A percentile compares a stretch with the other conserved stretches of the same genome.
Conservation (phyloP, 1,140 invertebrate species). For the Notospermus geniculatus region DNA sequence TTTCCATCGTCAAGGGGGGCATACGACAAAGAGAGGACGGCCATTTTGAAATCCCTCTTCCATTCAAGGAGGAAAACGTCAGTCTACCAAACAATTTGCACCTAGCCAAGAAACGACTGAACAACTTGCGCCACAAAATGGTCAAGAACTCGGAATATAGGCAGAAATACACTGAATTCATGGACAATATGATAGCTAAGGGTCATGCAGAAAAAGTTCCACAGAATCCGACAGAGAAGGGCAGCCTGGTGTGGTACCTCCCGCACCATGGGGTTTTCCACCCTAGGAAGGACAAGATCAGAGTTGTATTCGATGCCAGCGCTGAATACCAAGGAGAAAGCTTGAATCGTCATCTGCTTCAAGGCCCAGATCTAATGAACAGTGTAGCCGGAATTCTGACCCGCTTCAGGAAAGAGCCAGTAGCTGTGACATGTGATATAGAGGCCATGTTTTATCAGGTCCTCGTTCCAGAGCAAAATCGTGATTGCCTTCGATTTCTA, state of each 20-base stretch:
- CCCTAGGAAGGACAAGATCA: constrained; percentile 24
- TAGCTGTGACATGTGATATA: constrained; percentile 25
- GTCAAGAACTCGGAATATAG: too few relatives aligned
- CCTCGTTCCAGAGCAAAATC: constrained; percentile 9
- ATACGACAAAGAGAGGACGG: too few relatives aligned
- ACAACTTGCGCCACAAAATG: too few relatives aligned
- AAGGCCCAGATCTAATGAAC: constrained; percentile 29
- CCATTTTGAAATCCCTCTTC: too few relatives aligned
- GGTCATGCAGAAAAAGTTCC: constrained; percentile 20
- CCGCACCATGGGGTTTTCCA: constrained; percentile 26
- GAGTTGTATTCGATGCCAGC: constrained; percentile 29
- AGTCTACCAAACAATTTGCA: too few relatives aligned
- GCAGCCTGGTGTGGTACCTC: constrained; percentile 28
- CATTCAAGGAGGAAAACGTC: too few relatives aligned
- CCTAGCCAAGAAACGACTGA: too few relatives aligned
- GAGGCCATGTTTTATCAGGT: constrained; percentile 27
- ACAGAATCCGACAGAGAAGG: too few relatives aligned
- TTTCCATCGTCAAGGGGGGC: too few relatives aligned
- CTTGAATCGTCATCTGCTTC: constrained; percentile 25
- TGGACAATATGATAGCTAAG: neutral
- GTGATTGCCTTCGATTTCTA: constrained; percentile 20
- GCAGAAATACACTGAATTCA: too few relatives aligned
- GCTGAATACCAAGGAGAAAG: constrained; percentile 17
- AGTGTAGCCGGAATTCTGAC: constrained; percentile 16
- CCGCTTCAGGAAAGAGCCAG: constrained; percentile 7